Percentiles rank a stretch among this genome's conserved stretches.
Conservation (phyloP, 92 coral and sea anemone species). For the Palythoa caribaeorum region DNA sequence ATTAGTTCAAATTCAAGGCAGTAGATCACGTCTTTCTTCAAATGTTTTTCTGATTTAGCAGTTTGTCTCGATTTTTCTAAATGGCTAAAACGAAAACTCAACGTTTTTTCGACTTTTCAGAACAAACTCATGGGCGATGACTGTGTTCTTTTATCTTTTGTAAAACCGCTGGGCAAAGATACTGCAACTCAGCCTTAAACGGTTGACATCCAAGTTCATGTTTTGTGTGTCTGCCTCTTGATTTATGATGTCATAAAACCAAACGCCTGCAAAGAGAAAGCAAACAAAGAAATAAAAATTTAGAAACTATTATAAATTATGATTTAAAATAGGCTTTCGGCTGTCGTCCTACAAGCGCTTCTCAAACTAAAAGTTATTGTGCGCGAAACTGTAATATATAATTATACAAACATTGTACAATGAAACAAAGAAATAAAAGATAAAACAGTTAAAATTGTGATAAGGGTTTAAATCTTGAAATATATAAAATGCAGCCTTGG, state of each 20-base stretch:
- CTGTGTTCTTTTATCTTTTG: background rate
- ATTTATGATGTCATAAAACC: slow-evolving; percentile 37
- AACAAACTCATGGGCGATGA: no score
- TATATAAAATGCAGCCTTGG: no score
- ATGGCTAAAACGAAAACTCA: background rate
- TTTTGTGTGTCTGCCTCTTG: slow-evolving; percentile 20
- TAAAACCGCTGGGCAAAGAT: slow-evolving; percentile 42
- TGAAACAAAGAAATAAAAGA: no score
- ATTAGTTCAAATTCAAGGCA: no score
- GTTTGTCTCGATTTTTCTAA: background rate
- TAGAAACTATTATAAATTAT: background rate
- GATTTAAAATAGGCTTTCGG: background rate
- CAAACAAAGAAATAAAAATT: background rate
- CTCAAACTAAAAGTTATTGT: background rate
- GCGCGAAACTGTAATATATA: no score
- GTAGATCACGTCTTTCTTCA: no score
- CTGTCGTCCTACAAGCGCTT: background rate
- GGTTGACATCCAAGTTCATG: slow-evolving; percentile 29
- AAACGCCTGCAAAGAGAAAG: slow-evolving; percentile 22
- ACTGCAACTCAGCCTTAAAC: slow-evolving; percentile 40
- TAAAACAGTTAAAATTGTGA: no score
- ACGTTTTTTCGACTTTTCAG: background rate
- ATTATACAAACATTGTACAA: no score
- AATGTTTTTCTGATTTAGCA: no score
- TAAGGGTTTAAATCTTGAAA: no score